phyloP scores from a whole-genome alignment of 2,888 invertebrate species.

The Troides aeacus region DNA sequence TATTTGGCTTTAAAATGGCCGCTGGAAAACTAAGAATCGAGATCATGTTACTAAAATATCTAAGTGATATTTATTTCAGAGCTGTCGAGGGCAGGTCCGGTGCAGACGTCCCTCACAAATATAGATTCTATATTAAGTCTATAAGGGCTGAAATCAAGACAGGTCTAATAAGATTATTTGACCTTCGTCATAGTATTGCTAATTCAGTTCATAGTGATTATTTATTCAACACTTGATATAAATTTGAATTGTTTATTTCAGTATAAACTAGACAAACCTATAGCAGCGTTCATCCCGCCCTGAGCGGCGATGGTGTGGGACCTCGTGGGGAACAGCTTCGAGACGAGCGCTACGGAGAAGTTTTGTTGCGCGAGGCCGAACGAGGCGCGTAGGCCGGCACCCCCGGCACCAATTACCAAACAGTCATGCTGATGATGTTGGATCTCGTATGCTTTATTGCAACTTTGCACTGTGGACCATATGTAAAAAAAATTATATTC shows the following conservation, averaged over 20 bases:
- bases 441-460: constrained; percentile 83
- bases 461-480: constrained; percentile 38
- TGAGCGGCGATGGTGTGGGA: constrained; percentile 99
- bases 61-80: no score
- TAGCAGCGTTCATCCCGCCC: constrained; percentile 98
- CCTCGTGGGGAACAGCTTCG: constrained; percentile 97
- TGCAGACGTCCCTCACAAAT: no score
- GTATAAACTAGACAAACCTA: constrained; percentile 75
- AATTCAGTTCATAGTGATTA: no score
- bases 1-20: neutral
- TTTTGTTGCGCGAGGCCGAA: constrained; percentile 95
- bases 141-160: no score
- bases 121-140: no score
- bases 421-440: constrained; percentile 97
- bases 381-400: constrained; percentile 96
- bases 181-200: no score
- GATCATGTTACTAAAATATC: no score
- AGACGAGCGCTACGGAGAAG: constrained; percentile 96
- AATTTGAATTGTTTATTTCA: no score
- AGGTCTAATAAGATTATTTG: no score
- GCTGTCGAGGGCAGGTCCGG: no score
- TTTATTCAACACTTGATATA: no score
- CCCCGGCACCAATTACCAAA: constrained; percentile 96
- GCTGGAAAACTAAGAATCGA: neutral
- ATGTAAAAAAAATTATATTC: neutral